Percentiles rank a stretch among this genome's conserved stretches.
Evolutionary conservation across 2,113 vertebrate species (phyloP).

Genomic region (Stomatorhinus ivindoensis): DNA sequence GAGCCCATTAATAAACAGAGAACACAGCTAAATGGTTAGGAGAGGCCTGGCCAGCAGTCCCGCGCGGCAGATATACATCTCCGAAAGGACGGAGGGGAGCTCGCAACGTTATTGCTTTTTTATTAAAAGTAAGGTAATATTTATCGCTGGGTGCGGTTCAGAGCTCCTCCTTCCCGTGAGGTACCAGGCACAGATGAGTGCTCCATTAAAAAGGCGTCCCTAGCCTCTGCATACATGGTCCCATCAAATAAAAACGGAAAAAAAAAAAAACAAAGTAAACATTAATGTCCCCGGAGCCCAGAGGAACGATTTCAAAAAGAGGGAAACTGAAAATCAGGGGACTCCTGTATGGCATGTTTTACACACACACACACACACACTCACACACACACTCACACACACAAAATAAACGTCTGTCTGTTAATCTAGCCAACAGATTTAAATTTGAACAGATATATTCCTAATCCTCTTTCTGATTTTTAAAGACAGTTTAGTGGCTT

Average conservation of each 20-base stretch:
- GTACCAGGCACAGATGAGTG: not conserved
- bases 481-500: not conserved
- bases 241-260: not conserved
- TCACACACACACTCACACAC: not conserved
- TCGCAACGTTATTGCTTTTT: not conserved
- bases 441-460: constrained; percentile 7
- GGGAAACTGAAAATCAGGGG: not conserved
- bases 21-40: not conserved
- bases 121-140: not conserved
- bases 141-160: not conserved
- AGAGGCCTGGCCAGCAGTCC: not conserved
- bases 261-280: not conserved
- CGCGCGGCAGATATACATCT: not conserved
- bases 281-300: not conserved
- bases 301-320: not conserved
- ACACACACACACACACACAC: too few species aligned
- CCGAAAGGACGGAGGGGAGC: not conserved
- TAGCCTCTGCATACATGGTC: not conserved
- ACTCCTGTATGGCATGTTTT: not conserved
- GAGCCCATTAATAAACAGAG: not conserved
- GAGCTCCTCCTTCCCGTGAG: too few species aligned
- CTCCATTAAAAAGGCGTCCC: not conserved
- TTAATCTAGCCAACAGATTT: constrained; percentile 17
- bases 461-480: constrained; percentile 16
- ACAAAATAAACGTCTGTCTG: not conserved